Conservation (phyloP, 2,797 vertebrate species). For the Stomatorhinus walkeri region DNA sequence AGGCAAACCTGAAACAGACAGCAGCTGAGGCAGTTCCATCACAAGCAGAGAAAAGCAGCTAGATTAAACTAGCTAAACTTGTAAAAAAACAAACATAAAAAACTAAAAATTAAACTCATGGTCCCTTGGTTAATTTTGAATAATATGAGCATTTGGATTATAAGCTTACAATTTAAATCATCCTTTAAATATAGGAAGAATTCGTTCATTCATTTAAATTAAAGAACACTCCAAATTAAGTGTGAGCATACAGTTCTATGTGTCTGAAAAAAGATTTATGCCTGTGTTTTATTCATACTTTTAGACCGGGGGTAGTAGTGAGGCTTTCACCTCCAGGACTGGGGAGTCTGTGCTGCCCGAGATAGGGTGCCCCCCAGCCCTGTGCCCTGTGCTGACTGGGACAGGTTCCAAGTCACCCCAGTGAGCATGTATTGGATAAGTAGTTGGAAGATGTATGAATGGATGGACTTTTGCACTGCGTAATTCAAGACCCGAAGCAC, state of each 20-base stretch:
- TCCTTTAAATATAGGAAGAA: not conserved
- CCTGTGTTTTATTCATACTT: not conserved
- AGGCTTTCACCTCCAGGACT: not conserved
- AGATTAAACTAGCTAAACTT: not conserved
- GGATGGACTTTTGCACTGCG: slow-evolving; percentile 27
- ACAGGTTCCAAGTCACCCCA: not conserved
- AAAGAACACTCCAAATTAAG: not conserved
- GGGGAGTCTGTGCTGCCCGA: not conserved
- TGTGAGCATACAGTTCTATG: not conserved
- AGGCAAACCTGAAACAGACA: not conserved
- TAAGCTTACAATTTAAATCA: not conserved
- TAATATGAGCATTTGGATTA: not conserved
- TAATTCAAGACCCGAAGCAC: slow-evolving; percentile 35
- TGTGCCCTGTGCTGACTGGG: not conserved
- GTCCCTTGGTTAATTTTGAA: not conserved
- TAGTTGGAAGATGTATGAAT: not conserved
- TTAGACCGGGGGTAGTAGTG: not conserved
- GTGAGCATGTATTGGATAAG: not conserved
- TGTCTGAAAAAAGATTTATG: not conserved
- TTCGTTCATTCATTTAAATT: not conserved
- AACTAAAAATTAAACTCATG: not conserved
- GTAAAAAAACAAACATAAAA: not conserved
- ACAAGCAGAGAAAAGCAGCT: not conserved
- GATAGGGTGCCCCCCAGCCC: not conserved
- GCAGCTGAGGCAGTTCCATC: not conserved